These are phyloP conservation scores for Drosophila siamana DNA, from an alignment of 2,888 invertebrate species.

Conservation along the genomic window DNA sequence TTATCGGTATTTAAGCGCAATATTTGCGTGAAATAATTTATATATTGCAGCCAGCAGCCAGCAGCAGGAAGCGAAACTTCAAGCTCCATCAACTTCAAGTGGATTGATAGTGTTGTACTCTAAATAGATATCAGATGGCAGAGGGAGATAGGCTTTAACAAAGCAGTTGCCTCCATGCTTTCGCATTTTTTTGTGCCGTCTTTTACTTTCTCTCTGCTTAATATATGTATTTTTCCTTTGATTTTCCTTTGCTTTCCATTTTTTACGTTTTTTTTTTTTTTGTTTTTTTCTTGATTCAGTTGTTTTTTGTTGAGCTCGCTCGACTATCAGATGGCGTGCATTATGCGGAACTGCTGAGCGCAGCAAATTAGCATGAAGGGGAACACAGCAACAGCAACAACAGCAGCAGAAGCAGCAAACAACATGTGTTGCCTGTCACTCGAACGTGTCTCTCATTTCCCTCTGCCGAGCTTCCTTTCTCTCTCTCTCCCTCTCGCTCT, in stretches of 20 bases:
- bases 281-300: not conserved
- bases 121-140: constrained; percentile 13
- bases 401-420: constrained; percentile 5
- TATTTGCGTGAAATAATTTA: too few species aligned
- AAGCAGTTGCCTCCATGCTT: constrained; percentile 5
- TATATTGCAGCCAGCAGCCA: too few species aligned
- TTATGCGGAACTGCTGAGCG: constrained; percentile 54
- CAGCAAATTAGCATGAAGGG: constrained; percentile 71
- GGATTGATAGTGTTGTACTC: constrained; percentile 4
- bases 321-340: constrained; percentile 51
- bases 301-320: constrained; percentile 1
- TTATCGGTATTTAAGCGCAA: too few species aligned
- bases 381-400: not conserved
- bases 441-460: not conserved
- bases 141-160: constrained; percentile 1
- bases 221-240: not conserved
- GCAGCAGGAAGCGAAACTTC: too few species aligned
- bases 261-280: not conserved
- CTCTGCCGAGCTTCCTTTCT: not conserved
- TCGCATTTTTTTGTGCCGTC: constrained; percentile 1
- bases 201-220: not conserved
- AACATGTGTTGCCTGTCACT: constrained; percentile 71
- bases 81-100: too few species aligned
- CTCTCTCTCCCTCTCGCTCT: not conserved
- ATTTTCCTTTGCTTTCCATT: constrained; percentile 11